Evolutionary conservation across 2,113 vertebrate species (phyloP).

Genomic region (Cyanoderma ruficeps): DNA sequence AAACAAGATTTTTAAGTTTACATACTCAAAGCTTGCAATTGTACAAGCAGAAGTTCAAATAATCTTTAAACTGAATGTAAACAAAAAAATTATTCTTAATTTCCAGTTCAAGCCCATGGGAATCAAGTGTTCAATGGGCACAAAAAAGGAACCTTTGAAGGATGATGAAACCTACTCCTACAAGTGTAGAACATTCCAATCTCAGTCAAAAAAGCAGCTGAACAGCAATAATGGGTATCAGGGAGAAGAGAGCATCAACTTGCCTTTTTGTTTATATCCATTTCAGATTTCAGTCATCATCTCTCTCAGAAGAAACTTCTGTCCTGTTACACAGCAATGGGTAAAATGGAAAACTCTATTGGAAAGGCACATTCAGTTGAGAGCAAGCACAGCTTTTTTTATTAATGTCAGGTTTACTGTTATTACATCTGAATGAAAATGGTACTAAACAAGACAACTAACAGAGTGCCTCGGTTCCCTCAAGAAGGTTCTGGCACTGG

Average conservation of each 20-base stretch:
- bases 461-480: not conserved
- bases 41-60: not conserved
- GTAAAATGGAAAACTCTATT: not conserved
- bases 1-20: not conserved
- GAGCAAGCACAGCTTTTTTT: not conserved
- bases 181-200: not conserved
- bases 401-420: not conserved
- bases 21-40: not conserved
- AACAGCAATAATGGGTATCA: not conserved
- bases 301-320: not conserved
- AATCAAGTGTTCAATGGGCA: not conserved
- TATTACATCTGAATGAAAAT: not conserved
- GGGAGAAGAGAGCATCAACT: not conserved
- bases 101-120: not conserved
- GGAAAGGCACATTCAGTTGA: not conserved
- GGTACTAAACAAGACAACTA: not conserved
- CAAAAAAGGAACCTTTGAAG: not conserved
- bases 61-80: not conserved
- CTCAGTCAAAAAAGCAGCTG: not conserved
- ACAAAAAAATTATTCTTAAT: not conserved
- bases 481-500: not conserved
- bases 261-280: not conserved
- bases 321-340: fast-evolving
- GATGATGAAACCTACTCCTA: not conserved
- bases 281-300: not conserved